Evolutionary conservation across 2,797 vertebrate genomes (phyloP).

Genomic region (Halcyon badia): DNA sequence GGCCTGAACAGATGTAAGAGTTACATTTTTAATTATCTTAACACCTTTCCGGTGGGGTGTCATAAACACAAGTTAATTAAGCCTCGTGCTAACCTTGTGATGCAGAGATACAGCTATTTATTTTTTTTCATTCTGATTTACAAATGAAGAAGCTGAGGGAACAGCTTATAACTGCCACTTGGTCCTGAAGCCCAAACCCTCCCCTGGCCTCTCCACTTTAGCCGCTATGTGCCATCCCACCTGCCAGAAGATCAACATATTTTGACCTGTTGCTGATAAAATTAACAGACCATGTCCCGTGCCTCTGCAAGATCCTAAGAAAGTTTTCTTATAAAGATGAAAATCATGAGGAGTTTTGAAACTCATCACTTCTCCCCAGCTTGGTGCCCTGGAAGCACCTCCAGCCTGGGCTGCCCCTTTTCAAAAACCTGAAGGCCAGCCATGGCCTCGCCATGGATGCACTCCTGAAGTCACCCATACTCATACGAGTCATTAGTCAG

Average conservation of each 20-base stretch:
- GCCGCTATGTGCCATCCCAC: background rate
- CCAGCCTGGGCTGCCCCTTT: rapidly evolving
- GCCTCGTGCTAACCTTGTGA: background rate
- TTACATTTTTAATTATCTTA: background rate
- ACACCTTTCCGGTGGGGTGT: background rate
- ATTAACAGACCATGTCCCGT: background rate
- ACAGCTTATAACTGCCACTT: background rate
- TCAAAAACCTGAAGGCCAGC: background rate
- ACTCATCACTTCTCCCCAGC: background rate
- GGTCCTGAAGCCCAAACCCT: background rate
- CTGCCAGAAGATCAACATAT: background rate
- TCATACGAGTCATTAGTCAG: background rate
- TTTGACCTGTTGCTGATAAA: background rate
- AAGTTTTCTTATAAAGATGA: background rate
- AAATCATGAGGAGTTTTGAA: background rate
- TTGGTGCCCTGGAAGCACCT: rapidly evolving
- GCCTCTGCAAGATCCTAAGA: background rate
- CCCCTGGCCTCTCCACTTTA: background rate
- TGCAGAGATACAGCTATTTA: background rate
- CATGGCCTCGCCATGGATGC: background rate
- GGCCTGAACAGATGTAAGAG: constrained; percentile 12
- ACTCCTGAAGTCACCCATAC: background rate
- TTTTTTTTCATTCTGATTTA: background rate
- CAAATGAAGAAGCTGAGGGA: background rate
- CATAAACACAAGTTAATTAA: constrained; percentile 28